Evolutionary conservation across 2,113 vertebrate species (phyloP), one percentile per base, ranked within the genome.

Genomic region (Notiomystis cincta): DNA sequence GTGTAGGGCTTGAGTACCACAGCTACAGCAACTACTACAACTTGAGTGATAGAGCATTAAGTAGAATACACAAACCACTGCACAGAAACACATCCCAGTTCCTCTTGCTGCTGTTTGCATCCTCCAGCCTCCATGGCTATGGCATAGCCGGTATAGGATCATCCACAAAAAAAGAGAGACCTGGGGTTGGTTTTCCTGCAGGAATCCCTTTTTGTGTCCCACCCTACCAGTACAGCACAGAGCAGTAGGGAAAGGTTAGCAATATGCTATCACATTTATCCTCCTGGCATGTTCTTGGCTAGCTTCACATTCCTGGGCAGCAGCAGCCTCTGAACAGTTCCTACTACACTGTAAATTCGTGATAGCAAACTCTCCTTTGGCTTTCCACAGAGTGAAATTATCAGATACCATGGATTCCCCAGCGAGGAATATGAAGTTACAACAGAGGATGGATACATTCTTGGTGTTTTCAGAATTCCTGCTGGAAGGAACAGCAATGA

Each of bases 361-460:
- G 19, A 37, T 62, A 78, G 66, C 14, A 86, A 69, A 2, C 9
- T 62, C 8, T 82, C 44, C 28, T 71, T 76, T 71, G 81, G 14
- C 35, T 81, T 96, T 57, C 58, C 65, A 6, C 61, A 98, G 98
- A 98, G 95, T 60, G 97, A 98, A 92, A 97, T 98, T 50, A 97
- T 98, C 78, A 91, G 66, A 23, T 97, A 98, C 35, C 82, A 97
- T 15, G 97, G 98, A 25, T 98, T 95, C 44, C 95, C 93, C 47
- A 94, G 95, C 0, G 97, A 98, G 67, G 98, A 98, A 50, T 96
- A 98, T 38, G 86, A 98, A 85, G 97, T 98, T 38, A 38, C 69
- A 13, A 98, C 98, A 0, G 70, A 98, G 67, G 98, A 98, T 62
- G 98, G 97, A 23, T 98, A 98, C 28, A 97, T 98, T 71, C 98